Conservation (phyloP, 2,113 vertebrate species). For the Rhabdornis inornatus region DNA sequence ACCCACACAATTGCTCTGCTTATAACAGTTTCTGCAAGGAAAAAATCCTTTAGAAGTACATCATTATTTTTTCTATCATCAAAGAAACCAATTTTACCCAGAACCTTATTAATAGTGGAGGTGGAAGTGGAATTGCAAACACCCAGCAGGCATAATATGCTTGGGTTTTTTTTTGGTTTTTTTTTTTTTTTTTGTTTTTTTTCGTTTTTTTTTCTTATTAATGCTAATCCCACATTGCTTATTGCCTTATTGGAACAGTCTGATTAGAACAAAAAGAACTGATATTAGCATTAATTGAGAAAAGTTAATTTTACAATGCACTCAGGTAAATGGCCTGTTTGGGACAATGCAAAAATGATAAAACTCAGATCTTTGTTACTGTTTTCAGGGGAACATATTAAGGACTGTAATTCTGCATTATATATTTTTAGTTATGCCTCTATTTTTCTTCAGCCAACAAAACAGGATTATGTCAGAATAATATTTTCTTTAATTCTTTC, state of each 20-base stretch:
- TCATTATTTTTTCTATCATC: not conserved
- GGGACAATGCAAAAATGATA: not conserved
- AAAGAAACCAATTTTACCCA: conserved; percentile 28
- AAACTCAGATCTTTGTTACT: not conserved
- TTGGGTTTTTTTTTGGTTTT: not conserved
- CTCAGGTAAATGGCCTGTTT: not conserved
- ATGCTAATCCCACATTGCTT: not conserved
- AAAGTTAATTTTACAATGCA: conserved; percentile 15
- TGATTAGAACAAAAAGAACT: not conserved
- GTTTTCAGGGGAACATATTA: not conserved
- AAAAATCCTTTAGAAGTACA: not conserved
- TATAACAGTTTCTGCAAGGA: not conserved
- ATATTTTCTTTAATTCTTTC: not conserved
- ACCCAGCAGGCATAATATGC: not conserved
- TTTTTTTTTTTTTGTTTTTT: not conserved
- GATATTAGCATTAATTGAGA: not conserved
- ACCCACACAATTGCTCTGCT: not conserved
- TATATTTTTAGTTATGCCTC: not conserved
- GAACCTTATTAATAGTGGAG: conserved; percentile 26
- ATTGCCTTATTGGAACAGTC: not conserved
- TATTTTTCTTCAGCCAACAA: conserved; percentile 2
- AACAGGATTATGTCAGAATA: not conserved
- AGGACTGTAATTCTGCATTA: not conserved
- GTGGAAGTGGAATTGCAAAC: conserved; percentile 4
- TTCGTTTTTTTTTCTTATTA: not conserved